phyloP scores from a whole-genome alignment of 2,888 invertebrate species.

The Nomada hirtipes region DNA sequence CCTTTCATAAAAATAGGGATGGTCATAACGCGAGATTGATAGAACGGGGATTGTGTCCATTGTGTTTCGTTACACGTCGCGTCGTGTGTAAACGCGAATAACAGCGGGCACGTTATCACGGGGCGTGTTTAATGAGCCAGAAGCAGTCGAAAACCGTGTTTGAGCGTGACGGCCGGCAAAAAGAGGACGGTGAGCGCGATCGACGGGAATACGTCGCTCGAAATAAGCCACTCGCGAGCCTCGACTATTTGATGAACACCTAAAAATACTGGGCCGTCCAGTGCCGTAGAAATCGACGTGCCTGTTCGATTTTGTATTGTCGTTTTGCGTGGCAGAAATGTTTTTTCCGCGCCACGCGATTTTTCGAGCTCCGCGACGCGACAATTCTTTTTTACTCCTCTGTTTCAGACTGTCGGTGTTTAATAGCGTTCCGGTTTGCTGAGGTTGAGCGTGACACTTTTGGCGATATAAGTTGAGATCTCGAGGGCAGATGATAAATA shows the following conservation, averaged over 20 bases:
- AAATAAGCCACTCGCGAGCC: slow-evolving; percentile 48
- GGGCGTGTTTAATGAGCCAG: slow-evolving; percentile 49
- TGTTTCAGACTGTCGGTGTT: not conserved
- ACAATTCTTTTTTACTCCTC: not conserved
- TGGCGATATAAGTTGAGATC: too few relatives aligned
- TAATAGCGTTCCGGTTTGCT: not conserved
- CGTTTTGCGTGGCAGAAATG: not conserved
- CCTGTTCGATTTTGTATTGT: slow-evolving; percentile 16
- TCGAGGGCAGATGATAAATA: not conserved
- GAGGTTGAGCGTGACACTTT: not conserved
- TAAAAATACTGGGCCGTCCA: slow-evolving; percentile 39
- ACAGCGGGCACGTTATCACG: slow-evolving; percentile 41
- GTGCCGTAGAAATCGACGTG: slow-evolving; percentile 28
- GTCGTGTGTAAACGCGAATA: slow-evolving; percentile 47
- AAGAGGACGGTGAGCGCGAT: slow-evolving; percentile 24
- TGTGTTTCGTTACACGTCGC: slow-evolving; percentile 33
- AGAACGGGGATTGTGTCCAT: slow-evolving; percentile 26
- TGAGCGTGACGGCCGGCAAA: slow-evolving; percentile 23
- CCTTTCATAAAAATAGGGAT: slow-evolving; percentile 20
- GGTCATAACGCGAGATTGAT: slow-evolving; percentile 32
- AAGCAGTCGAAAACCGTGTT: slow-evolving; percentile 44
- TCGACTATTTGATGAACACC: slow-evolving; percentile 47
- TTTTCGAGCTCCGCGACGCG: not conserved
- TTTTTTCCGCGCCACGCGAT: not conserved
- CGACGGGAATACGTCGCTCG: slow-evolving; percentile 51